Evolutionary conservation across 2,888 invertebrate species (phyloP).

Genomic region (Pinctada fucata): DNA sequence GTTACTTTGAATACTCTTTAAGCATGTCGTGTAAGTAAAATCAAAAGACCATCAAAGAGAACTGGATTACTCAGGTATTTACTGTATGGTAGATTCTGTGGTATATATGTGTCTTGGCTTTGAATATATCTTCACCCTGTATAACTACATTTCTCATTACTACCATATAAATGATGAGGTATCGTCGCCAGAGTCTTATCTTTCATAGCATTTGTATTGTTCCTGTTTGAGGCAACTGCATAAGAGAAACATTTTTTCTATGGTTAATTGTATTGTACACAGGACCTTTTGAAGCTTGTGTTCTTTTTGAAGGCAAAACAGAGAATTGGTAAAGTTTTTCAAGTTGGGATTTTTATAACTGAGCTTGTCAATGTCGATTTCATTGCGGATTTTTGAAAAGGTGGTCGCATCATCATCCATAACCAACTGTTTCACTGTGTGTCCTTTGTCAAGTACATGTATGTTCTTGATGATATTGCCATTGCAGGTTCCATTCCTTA

Average conservation of each 20-base stretch:
- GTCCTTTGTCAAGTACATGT: too few species aligned
- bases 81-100: background rate
- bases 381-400: too few species aligned
- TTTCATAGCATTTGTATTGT: conserved; percentile 7
- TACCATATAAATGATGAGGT: conserved; percentile 1
- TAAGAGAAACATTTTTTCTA: conserved; percentile 2
- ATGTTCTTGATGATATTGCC: too few species aligned
- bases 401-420: too few species aligned
- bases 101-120: conserved; percentile 1
- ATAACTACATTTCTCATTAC: background rate
- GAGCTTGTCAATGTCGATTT: too few species aligned
- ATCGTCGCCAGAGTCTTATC: background rate
- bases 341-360: too few species aligned
- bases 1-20: background rate
- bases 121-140: background rate
- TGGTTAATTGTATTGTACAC: background rate
- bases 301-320: background rate
- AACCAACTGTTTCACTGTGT: too few species aligned
- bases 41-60: background rate
- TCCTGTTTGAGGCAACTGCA: conserved; percentile 7
- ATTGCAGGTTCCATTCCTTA: too few species aligned
- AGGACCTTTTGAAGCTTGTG: background rate
- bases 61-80: background rate
- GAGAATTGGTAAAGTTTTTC: too few species aligned
- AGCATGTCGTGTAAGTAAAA: background rate